These are phyloP conservation scores for Drosophila anomelani DNA, from an alignment of 2,888 invertebrate species.

Conservation along the genomic window DNA sequence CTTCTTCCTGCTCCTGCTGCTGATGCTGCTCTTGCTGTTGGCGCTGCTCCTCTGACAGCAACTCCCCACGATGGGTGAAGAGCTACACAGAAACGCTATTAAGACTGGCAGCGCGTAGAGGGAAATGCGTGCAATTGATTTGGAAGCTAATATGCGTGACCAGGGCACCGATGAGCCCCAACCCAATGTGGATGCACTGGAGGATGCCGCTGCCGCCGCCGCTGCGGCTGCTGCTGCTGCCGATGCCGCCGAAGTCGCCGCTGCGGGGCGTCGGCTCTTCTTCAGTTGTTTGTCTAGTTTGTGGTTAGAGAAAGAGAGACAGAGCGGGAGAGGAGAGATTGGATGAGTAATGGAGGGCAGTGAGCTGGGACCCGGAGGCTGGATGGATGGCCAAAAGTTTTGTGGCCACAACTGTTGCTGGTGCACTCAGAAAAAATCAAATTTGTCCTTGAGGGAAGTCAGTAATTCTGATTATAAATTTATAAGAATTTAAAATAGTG, in stretches of 20 bases:
- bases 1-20: conserved; percentile 11
- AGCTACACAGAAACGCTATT: conserved; percentile 79
- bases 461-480: rapidly evolving
- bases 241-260: conserved; percentile 69
- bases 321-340: conserved; percentile 8
- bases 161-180: conserved; percentile 53
- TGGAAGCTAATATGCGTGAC: conserved; percentile 71
- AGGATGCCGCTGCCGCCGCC: conserved; percentile 47
- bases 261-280: conserved; percentile 74
- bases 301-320: background rate
- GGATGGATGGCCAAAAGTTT: conserved; percentile 15
- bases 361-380: conserved; percentile 2
- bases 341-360: conserved; percentile 1
- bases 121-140: conserved; percentile 77
- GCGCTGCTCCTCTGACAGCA: conserved; percentile 24
- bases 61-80: conserved; percentile 17
- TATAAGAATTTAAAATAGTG: background rate
- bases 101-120: conserved; percentile 75
- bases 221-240: conserved; percentile 62
- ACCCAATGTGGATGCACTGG: conserved; percentile 49
- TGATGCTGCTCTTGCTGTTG: conserved; percentile 17
- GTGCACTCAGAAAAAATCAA: conserved; percentile 6
- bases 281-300: conserved; percentile 75
- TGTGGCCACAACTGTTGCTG: conserved; percentile 62
- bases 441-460: background rate